A percentile compares a stretch with the other conserved stretches of the same genome.
These are phyloP conservation scores for Congeria kusceri DNA, from an alignment of 2,888 invertebrate species.

Conservation along the genomic window DNA sequence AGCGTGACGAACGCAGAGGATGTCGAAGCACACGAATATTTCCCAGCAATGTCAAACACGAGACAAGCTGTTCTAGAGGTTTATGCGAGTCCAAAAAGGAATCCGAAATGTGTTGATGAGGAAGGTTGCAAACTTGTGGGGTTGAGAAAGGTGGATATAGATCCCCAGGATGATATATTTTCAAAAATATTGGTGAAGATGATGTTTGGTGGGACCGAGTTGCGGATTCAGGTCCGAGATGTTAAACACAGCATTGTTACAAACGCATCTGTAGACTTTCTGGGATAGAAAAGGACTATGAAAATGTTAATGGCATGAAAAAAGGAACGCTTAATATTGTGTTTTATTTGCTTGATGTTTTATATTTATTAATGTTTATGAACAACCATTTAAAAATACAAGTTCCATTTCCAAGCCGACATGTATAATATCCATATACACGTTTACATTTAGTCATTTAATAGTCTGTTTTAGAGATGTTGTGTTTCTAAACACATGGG, in stretches of 20 bases:
- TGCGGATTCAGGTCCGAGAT: constrained; percentile 39
- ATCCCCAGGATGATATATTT: constrained; percentile 35
- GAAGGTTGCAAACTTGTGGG: constrained; percentile 40
- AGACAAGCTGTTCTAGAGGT: constrained; percentile 51
- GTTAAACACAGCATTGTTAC: constrained; percentile 10
- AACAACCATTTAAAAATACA: too few species aligned
- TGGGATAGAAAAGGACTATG: constrained; percentile 3
- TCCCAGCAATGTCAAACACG: constrained; percentile 22
- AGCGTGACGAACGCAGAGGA: constrained; percentile 16
- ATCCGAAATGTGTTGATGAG: constrained; percentile 44
- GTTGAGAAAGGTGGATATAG: constrained; percentile 37
- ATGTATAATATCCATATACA: too few species aligned
- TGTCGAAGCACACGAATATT: constrained; percentile 32
- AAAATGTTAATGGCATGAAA: too few species aligned
- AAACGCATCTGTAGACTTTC: constrained; percentile 14
- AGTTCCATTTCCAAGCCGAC: too few species aligned
- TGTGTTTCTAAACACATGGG: too few species aligned
- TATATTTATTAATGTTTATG: too few species aligned
- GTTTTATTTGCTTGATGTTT: too few species aligned
- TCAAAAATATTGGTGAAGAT: constrained; percentile 42
- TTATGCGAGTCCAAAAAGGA: constrained; percentile 32
- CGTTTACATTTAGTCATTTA: too few species aligned
- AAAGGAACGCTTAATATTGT: too few species aligned
- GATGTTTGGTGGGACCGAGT: constrained; percentile 54
- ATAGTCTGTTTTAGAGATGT: too few species aligned